Conservation (phyloP, 30 jellyfish, hydroid and myxozoan species). For the Phacellophora camtschatica region DNA sequence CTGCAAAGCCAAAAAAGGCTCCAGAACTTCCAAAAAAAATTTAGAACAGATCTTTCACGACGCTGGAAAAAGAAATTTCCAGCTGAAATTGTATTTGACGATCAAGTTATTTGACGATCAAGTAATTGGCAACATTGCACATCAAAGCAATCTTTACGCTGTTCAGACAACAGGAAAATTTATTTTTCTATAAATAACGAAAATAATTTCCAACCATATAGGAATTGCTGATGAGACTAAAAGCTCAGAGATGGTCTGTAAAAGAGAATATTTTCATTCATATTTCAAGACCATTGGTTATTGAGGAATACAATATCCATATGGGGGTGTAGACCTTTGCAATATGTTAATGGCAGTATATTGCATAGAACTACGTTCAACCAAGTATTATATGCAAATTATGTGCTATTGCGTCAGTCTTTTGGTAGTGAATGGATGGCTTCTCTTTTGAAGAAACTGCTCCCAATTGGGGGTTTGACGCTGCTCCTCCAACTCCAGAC, state of each 20-base stretch:
- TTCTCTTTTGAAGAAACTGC: slow-evolving; percentile 7
- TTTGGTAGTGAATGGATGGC: slow-evolving; percentile 3
- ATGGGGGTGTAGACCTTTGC: not conserved
- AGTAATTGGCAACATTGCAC: not conserved
- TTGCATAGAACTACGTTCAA: not conserved
- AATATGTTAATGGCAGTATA: not conserved
- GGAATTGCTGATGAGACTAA: not conserved
- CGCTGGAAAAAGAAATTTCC: not conserved
- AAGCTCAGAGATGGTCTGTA: not conserved
- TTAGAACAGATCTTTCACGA: not conserved
- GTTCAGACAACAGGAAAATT: not conserved
- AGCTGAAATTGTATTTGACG: not conserved
- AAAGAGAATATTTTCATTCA: not conserved
- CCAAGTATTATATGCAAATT: not conserved
- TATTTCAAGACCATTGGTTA: not conserved
- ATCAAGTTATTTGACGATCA: not conserved
- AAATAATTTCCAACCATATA: not conserved
- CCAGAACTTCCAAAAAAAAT: not conserved
- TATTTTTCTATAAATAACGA: too few relatives aligned
- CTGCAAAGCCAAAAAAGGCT: not conserved
- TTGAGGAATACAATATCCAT: not conserved
- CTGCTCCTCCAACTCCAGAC: not conserved
- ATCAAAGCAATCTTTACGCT: not conserved
- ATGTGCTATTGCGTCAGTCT: not conserved
- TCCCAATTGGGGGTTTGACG: not conserved